phyloP scores from a whole-genome alignment of 2,797 vertebrate genomes.

The Notamacropus eugenii region DNA sequence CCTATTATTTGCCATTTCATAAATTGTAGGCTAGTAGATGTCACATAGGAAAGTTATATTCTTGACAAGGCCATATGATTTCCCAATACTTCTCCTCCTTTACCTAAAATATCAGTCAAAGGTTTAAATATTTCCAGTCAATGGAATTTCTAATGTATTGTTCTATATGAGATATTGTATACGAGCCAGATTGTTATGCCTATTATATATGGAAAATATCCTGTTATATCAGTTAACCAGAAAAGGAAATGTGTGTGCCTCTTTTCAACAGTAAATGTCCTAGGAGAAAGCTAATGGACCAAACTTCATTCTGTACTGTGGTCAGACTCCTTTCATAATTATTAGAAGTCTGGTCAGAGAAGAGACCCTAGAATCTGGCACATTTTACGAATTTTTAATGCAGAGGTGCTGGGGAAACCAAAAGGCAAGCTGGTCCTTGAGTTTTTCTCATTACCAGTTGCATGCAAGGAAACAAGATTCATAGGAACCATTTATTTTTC shows the following conservation, averaged over 20 bases:
- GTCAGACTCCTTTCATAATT: background rate
- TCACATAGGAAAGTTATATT: background rate
- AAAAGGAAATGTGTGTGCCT: background rate
- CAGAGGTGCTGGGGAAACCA: conserved; percentile 61
- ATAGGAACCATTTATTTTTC: conserved; percentile 65
- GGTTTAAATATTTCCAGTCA: background rate
- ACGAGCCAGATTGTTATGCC: background rate
- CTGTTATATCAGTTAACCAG: background rate
- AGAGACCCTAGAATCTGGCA: background rate
- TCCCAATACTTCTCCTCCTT: background rate
- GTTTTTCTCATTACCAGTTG: conserved; percentile 26
- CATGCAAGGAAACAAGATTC: conserved; percentile 44
- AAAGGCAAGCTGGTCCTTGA: conserved; percentile 54
- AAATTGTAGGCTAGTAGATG: background rate
- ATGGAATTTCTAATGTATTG: background rate
- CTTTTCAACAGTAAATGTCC: conserved; percentile 25
- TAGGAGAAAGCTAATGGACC: background rate
- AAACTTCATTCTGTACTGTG: background rate
- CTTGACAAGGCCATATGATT: background rate
- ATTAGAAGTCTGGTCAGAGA: background rate
- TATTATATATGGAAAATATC: background rate
- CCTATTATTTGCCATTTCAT: background rate
- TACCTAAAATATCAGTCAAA: background rate
- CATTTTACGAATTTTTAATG: conserved; percentile 48
- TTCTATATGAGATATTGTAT: background rate